Evolutionary conservation across 2,888 invertebrate genomes (phyloP).

Genomic region (Euplexia lucipara): DNA sequence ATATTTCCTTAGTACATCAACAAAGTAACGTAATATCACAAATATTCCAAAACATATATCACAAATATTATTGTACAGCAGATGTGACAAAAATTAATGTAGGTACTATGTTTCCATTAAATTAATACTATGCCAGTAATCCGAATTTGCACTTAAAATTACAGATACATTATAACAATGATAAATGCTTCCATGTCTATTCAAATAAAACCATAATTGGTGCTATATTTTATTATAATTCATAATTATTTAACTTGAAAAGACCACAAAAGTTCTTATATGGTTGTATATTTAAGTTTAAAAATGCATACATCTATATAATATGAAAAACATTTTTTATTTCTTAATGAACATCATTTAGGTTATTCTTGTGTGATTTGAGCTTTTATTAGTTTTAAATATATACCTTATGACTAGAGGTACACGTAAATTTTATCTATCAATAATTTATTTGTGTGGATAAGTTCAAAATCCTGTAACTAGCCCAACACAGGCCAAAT

Average conservation of each 20-base stretch:
- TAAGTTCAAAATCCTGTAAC: constrained; percentile 13
- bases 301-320: constrained; percentile 44
- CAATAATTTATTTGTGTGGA: not conserved
- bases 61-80: constrained; percentile 53
- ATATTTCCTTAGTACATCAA: constrained; percentile 34
- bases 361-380: constrained; percentile 46
- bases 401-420: constrained; percentile 71
- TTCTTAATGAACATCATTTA: constrained; percentile 51
- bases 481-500: constrained; percentile 6
- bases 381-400: constrained; percentile 50
- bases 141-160: constrained; percentile 11
- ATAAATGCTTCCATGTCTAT: constrained; percentile 31
- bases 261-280: constrained; percentile 12
- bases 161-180: constrained; percentile 8
- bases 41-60: constrained; percentile 55
- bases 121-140: constrained; percentile 4
- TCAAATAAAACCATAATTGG: constrained; percentile 17
- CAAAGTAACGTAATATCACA: constrained; percentile 52
- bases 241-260: constrained; percentile 15
- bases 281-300: constrained; percentile 35
- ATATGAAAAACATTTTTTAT: constrained; percentile 34
- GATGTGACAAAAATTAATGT: constrained; percentile 30
- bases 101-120: not conserved
- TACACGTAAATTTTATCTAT: constrained; percentile 28
- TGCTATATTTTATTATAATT: constrained; percentile 20